Evolutionary conservation across 2,113 vertebrate genomes (phyloP).

Genomic region (Trochalopteron elliotii): DNA sequence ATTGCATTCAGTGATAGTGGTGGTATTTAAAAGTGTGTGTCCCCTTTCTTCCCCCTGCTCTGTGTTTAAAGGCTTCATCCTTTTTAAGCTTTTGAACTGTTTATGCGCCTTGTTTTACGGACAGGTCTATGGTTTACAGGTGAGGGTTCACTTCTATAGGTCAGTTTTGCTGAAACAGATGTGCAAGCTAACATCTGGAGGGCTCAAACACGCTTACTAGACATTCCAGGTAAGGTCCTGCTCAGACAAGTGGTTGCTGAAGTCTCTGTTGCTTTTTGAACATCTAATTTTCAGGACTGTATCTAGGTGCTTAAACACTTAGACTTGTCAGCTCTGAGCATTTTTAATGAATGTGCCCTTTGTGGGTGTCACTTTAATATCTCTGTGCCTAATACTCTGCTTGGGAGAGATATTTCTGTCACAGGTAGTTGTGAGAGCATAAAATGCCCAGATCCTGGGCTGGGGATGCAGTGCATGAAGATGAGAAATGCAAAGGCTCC

Average conservation of each 20-base stretch:
- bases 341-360: not conserved
- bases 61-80: not conserved
- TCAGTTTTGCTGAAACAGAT: not conserved
- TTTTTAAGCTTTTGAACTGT: not conserved
- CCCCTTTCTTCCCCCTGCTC: fast-evolving
- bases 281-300: not conserved
- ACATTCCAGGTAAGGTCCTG: not conserved
- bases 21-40: not conserved
- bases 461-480: fast-evolving
- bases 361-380: not conserved
- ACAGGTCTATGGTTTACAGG: fast-evolving
- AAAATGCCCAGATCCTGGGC: not conserved
- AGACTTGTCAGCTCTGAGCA: not conserved
- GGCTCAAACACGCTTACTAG: not conserved
- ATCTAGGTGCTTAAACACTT: not conserved
- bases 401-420: not conserved
- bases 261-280: not conserved
- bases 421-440: not conserved
- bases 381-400: not conserved
- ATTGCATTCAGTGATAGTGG: not conserved
- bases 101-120: not conserved
- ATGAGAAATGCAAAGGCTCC: not conserved
- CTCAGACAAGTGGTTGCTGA: not conserved
- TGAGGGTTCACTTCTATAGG: not conserved
- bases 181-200: not conserved